Base-by-base conservation (phyloP, 2,113 vertebrate genomes). In the Dryoscopus gambensis region DNA sequence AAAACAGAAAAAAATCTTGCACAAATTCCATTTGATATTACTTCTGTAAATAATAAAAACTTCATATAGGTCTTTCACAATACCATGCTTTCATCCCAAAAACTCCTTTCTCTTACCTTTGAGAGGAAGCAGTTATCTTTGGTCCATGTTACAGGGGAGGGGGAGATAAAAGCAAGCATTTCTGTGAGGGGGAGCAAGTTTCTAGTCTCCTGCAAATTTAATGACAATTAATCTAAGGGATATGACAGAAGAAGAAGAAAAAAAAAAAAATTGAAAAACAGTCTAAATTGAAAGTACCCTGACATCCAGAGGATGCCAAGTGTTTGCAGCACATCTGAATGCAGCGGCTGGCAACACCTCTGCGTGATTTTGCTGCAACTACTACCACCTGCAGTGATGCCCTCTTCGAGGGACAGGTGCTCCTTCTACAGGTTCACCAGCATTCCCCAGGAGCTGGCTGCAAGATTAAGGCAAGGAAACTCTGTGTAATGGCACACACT, bases 331-430 rank as follows among this genome's bases (percentile, higher is more conserved):
- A 0, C 19, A 9, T 52, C 4, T 19, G 33, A 59, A 55, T 2
- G 21, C 53, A 49, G 71, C 3, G 2, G 56, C 20, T 15, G 10
- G 23, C 3, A 5, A 21, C 63, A 49, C 18, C 77, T 40, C 52
- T 28, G 37, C 23, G 1, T 10, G 59, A 49, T 30, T 64, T 27
- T 27, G 40, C 74, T 28, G 31, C 49, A 60, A 15, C 24, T 8
- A 24, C 2, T 60, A 68, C 39, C 39, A 50, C 57, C 73, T 18
- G 49, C 68, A 77, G 81, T 1, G 10, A 63, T 14, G 0, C 59
- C 44, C 39, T 33, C 47, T 55, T 42, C 0, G 1, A 49, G 71
- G 6, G 1, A 62, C 0, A 1, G 5, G 1, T 2, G 2, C 1
- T 44, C 70, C 28, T 46, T 37, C 74, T 11, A 8, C 5, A 2